Evolutionary conservation across 2,113 vertebrate species (phyloP), one percentile per base, ranked within the genome.

Genomic region (Tychaedon coryphoeus): DNA sequence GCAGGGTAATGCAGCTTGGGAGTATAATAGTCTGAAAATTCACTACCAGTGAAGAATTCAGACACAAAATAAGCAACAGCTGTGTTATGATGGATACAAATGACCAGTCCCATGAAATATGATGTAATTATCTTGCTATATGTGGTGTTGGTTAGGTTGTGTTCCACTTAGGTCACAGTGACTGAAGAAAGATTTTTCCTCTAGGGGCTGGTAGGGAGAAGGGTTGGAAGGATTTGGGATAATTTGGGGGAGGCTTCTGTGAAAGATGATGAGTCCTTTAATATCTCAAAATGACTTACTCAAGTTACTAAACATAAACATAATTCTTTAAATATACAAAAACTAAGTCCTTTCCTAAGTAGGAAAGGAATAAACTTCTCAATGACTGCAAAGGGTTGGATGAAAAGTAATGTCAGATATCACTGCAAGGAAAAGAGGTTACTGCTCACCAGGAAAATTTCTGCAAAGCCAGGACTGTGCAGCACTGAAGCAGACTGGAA

Each of bases 11-110:
- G 48, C 45, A 84, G 43, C 34, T 47, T 77, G 19, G 14, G 17
- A 24, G 5, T 57, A 50, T 40, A 88, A 64, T 18, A 53, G 19
- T 26, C 71, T 76, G 71, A 23, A 83, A 73, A 79, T 72, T 79
- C 78, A 57, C 50, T 88, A 8, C 50, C 33, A 57, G 40, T 38
- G 25, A 92, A 70, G 58, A 93, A 86, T 61, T 94, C 42, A 53
- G 82, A 61, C 54, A 82, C 58, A 78, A 78, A 93, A 88, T 69
- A 92, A 62, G 58, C 70, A 75, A 53, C 74, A 90, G 62, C 54
- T 93, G 78, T 92, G 60, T 86, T 93, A 79, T 34, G 75, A 86
- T 34, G 54, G 45, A 76, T 76, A 86, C 73, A 93, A 94, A 82
- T 38, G 36, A 82, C 50, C 62, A 86, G 58, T 29, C 19, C 19